Base-by-base conservation (phyloP, 2,797 vertebrate species). In the Bufotes viridis region DNA sequence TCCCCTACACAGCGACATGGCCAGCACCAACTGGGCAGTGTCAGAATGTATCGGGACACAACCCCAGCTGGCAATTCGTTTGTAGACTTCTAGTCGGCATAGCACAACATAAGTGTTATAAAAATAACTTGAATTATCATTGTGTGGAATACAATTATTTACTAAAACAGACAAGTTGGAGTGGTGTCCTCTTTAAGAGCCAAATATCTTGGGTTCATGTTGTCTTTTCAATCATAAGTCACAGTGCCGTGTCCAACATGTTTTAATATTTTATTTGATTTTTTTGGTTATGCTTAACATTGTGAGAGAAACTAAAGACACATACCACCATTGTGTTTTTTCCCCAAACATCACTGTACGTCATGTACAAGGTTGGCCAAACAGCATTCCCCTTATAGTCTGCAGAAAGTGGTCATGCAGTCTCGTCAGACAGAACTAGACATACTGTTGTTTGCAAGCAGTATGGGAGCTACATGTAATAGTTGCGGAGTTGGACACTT, bases 391-490 rank as follows among this genome's bases (percentile, higher is more conserved):
- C 34, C 34, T 65, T 15, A 17, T 24, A n/a, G 24, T 24, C 49
- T 24, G n/a, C 69, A 6, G 34, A 29, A 58, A 70, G 57, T 29
- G 4, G 57, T 18, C 9, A 13, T 70, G 51, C 11, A 55, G 3
- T 69, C 15, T 53, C 42, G 14, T 42, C 4, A 24, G 18, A 42
- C 74, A 34, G 2, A 14, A 58, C 78, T 85, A 89, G 3, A 89
- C 84, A 82, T 89, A 89, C 22, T 86, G 84, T 55, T 89, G 82
- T 55, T 89, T 89, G 17, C 18, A 10, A 55, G 58, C 7, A 17
- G 78, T 34, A 26, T 75, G 88, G 24, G 42, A 81, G 17, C 49
- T 34, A 17, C 58, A 24, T 1, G 58, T 26, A 29, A 29, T 57
- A 14, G 84, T 3, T 70, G 29, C 60, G 10, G 70, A 22, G 12